Evolutionary conservation across 1,140 invertebrate genomes (phyloP).

Genomic region (Pseudomyrmex flavicornis): DNA sequence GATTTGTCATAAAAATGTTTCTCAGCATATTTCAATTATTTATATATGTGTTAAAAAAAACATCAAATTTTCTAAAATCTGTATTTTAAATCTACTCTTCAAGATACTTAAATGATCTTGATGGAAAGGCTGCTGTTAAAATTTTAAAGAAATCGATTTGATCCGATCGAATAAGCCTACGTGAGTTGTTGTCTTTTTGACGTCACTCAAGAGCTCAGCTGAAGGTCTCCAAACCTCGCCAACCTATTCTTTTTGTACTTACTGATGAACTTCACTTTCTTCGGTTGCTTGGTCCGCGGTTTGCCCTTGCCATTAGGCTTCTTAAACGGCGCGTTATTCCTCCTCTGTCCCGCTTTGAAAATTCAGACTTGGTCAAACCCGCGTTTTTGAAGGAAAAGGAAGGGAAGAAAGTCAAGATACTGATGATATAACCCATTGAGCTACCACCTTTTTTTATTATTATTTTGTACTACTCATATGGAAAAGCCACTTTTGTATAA

Average conservation of each 20-base stretch:
- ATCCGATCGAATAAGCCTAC: not conserved
- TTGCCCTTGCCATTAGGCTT: conserved; percentile 90
- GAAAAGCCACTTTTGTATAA: no score
- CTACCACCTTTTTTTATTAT: not conserved
- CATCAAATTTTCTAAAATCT: no score
- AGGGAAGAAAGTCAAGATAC: not conserved
- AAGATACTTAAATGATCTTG: not conserved
- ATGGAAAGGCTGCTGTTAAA: no score
- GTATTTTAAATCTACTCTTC: no score
- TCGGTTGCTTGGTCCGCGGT: conserved; percentile 91
- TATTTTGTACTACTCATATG: not conserved
- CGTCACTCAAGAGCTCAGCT: not conserved
- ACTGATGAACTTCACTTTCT: conserved; percentile 96
- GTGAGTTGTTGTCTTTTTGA: not conserved
- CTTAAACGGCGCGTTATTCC: conserved; percentile 89
- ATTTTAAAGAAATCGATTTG: conserved; percentile 3
- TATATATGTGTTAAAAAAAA: no score
- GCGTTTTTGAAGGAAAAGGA: conserved; percentile 24
- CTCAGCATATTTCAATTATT: no score
- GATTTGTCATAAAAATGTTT: not conserved
- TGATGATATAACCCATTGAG: conserved; percentile 24
- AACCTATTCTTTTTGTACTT: conserved; percentile 85
- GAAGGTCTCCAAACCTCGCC: not conserved
- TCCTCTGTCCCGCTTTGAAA: conserved; percentile 86
- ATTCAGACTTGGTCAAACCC: conserved; percentile 66